Percentiles rank a stretch among this genome's conserved stretches.
Evolutionary conservation across 1,140 invertebrate genomes (phyloP).

Genomic region (Choristoneura fumiferana): DNA sequence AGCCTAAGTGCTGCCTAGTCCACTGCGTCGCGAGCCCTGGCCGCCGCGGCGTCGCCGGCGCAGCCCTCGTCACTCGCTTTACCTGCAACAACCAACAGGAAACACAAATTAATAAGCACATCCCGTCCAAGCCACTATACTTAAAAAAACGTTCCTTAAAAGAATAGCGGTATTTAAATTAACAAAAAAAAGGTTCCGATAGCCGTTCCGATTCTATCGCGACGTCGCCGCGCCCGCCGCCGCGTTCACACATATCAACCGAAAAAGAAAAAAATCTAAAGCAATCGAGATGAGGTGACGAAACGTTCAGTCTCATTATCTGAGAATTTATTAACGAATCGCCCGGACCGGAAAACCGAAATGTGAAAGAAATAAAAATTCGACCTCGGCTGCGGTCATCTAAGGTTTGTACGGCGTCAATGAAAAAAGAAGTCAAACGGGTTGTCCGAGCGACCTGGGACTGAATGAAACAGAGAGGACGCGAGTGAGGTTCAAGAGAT

Average conservation of each 20-base stretch:
- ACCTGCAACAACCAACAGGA: constrained; percentile 61
- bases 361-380: constrained; percentile 78
- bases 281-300: constrained; percentile 76
- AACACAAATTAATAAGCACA: constrained; percentile 22
- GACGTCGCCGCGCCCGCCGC: constrained; percentile 55
- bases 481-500: constrained; percentile 66
- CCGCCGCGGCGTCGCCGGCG: constrained; percentile 35
- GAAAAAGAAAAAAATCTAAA: constrained; percentile 65
- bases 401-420: constrained; percentile 71
- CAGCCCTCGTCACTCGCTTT: constrained; percentile 63
- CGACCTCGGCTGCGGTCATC: constrained; percentile 75
- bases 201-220: constrained; percentile 65
- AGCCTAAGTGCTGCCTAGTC: constrained; percentile 25
- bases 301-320: constrained; percentile 78
- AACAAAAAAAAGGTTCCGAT: constrained; percentile 65
- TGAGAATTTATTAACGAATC: constrained; percentile 78
- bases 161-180: constrained; percentile 72
- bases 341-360: constrained; percentile 74
- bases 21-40: constrained; percentile 32
- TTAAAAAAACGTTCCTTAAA: constrained; percentile 57
- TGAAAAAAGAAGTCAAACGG: constrained; percentile 73
- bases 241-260: constrained; percentile 68
- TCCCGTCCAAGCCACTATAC: constrained; percentile 22
- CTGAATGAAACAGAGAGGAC: constrained; percentile 74
- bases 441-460: constrained; percentile 60